Evolutionary conservation across 2,888 invertebrate genomes (phyloP), one percentile per base, ranked within the genome.

Genomic region (Tipula helvola): DNA sequence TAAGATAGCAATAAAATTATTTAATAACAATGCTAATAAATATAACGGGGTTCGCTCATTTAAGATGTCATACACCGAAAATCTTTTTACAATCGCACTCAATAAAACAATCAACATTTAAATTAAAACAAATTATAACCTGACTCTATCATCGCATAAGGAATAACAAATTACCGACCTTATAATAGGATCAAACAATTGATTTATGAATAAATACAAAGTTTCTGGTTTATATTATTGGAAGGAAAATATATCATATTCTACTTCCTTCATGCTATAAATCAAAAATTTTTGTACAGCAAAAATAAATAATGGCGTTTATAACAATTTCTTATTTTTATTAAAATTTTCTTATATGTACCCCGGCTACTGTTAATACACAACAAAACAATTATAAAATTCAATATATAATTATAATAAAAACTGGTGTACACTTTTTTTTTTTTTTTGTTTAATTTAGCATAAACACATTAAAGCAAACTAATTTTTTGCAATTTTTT

Each of bases 41-140:
- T 4, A 71, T 71, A 28, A 71, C 28, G 71, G 57, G 5, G 71
- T 5, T 8, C 28, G n/a, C 28, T 10, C 3, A 71, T 7, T 28
- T 71, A 71, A 28, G 28, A 71, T 8, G 71, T 71, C 71, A 28
- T 28, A 71, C 10, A 71, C 71, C 28, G 28, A 71, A 71, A 18
- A 71, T 28, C 28, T 71, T 28, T 71, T 71, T 71, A 28, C 28
- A n/a, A 12, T 71, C 28, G 28, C 16, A 7, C 18, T 28, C 71
- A 71, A 71, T 71, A 71, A 71, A 71, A 71, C 71, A 71, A 71
- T 71, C 71, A 71, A 71, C 71, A 71, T 71, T 71, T 71, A 71
- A n/a, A 71, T 71, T 71, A 28, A 71, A 71, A 71, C 71, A 71
- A 71, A 71, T 18, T 10, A 71, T 71, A 71, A 71, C 71, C 71